Evolutionary conservation across 1,140 invertebrate genomes (phyloP).

Genomic region (Bombus huntii): DNA sequence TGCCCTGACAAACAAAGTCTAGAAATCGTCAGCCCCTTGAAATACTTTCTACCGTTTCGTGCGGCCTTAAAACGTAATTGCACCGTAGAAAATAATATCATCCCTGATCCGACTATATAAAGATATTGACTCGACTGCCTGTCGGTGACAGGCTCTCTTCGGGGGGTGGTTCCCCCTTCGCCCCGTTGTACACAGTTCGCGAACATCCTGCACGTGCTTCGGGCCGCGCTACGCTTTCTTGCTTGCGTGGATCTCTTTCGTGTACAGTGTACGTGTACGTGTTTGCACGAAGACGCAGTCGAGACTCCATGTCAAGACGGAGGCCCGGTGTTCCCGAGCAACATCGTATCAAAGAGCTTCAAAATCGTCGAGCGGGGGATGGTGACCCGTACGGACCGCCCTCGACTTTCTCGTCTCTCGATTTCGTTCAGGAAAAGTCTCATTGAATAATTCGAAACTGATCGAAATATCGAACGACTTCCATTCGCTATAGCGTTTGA

Average conservation of each 20-base stretch:
- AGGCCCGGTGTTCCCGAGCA: slow-evolving; percentile 46
- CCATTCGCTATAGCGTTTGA: background rate
- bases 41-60: too few species aligned
- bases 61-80: slow-evolving; percentile 41
- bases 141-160: slow-evolving; percentile 74
- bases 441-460: slow-evolving; percentile 5
- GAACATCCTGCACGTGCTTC: slow-evolving; percentile 62
- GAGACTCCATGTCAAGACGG: slow-evolving; percentile 39
- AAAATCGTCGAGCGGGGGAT: slow-evolving; percentile 50
- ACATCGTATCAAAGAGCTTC: slow-evolving; percentile 66
- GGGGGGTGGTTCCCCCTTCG: slow-evolving; percentile 56
- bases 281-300: slow-evolving; percentile 26
- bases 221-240: slow-evolving; percentile 24
- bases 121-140: slow-evolving; percentile 74
- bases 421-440: slow-evolving; percentile 32
- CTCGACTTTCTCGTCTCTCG: slow-evolving; percentile 43
- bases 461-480: background rate
- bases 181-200: slow-evolving; percentile 51
- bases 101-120: slow-evolving; percentile 71
- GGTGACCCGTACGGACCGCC: slow-evolving; percentile 44
- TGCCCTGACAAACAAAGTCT: background rate
- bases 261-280: slow-evolving; percentile 20
- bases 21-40: background rate
- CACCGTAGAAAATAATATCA: slow-evolving; percentile 71
- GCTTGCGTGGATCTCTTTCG: slow-evolving; percentile 36